Evolutionary conservation across 2,888 invertebrate species (phyloP), one percentile per base, ranked within the genome.

Genomic region (Morinoia aosen): DNA sequence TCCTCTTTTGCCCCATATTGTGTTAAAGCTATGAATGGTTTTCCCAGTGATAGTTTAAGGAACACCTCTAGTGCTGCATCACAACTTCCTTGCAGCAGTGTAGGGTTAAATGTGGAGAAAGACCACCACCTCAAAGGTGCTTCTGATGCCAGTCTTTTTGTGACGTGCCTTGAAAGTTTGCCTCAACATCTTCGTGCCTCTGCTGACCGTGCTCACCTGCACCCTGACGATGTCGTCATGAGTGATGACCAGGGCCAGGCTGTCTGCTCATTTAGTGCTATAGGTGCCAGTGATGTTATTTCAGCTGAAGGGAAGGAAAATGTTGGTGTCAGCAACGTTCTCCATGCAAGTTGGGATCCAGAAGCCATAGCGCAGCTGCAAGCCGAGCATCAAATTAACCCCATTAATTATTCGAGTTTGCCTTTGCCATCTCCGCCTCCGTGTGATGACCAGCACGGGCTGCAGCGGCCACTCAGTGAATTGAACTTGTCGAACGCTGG

Each of bases 141-240:
- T 90, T 8, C 90, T 93, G 93, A 93, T 57, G 10, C 93, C 58
- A 93, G 93, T 93, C 93, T 93, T 33, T 19, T 57, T 56, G 14
- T 91, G 91, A 91, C 91, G 57, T 93, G 93, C 93, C 93, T 93
- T 93, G 93, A 93, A 16, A 93, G 57, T 12, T 14, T 93, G 93
- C 93, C 93, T 57, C n/a, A 57, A 40, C 40, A 40, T 57, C 33
- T 16, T 93, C 56, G 93, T 93, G 93, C 93, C 58, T 93, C 25
- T 56, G 56, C 10, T 91, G 56, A 91, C 25, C 25, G 39, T 93
- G 58, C 57, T 93, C 93, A 93, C 10, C 40, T 48, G 12, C 0
- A 4, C 39, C 90, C 8, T 14, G 40, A 14, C 40, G 90, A 48
- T 12, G 90, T 90, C 14, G 48, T 90, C 3, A 33, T 33, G 76